Evolutionary conservation across 2,113 vertebrate species (phyloP).

Genomic region (Esox niger): DNA sequence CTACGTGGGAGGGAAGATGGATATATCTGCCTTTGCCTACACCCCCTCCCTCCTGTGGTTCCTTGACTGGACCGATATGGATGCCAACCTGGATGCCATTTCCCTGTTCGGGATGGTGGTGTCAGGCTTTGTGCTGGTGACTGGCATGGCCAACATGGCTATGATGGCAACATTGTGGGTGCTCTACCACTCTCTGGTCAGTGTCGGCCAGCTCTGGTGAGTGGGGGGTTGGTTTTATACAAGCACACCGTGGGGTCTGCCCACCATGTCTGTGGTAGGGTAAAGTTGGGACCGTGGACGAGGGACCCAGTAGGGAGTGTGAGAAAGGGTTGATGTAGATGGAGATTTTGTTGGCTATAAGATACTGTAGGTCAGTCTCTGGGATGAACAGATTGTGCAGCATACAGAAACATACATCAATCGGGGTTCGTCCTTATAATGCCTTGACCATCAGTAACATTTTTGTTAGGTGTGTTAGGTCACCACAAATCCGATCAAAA

Average conservation of each 20-base stretch:
- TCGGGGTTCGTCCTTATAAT: no score
- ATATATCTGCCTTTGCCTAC: conserved; percentile 74
- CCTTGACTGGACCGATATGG: conserved; percentile 86
- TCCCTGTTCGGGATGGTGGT: conserved; percentile 77
- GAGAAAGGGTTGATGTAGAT: no score
- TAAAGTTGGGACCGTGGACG: no score
- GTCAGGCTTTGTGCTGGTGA: conserved; percentile 78
- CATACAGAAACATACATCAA: background rate
- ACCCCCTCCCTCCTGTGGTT: conserved; percentile 86
- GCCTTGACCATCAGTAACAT: no score
- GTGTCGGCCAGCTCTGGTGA: conserved; percentile 93
- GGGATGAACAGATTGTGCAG: no score
- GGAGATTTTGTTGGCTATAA: background rate
- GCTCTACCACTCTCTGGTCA: conserved; percentile 90
- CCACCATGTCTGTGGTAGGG: no score
- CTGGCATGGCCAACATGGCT: conserved; percentile 87
- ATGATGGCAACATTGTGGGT: conserved; percentile 87
- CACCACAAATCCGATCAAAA: no score
- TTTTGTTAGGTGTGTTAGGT: no score
- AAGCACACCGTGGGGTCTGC: background rate
- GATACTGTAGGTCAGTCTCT: background rate
- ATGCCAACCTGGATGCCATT: conserved; percentile 79
- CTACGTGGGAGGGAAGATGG: conserved; percentile 79
- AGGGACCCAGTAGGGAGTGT: no score
- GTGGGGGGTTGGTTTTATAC: conserved; percentile 35